phyloP scores from a whole-genome alignment of 2,888 invertebrate species.

The Gortyna flavago region DNA sequence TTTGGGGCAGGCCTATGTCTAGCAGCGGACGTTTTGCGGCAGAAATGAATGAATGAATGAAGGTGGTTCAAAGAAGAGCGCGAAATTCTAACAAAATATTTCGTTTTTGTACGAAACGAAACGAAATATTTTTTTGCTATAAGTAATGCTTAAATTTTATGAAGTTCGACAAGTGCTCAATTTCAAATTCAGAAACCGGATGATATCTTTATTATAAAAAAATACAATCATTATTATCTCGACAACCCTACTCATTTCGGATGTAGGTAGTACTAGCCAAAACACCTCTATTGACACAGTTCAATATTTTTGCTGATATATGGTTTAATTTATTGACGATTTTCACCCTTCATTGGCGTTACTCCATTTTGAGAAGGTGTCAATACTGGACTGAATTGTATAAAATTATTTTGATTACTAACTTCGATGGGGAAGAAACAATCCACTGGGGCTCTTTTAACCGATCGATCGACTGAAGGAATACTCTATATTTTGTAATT shows the following conservation, averaged over 20 bases:
- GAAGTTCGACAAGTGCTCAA: neutral
- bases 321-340: conserved; percentile 32
- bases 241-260: conserved; percentile 40
- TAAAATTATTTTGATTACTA: neutral
- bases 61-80: neutral
- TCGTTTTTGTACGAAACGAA: no score
- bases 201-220: neutral
- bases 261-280: neutral
- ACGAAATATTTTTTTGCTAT: no score
- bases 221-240: neutral
- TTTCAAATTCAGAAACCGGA: neutral
- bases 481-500: neutral
- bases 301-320: conserved; percentile 34
- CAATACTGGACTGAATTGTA: neutral
- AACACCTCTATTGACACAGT: conserved; percentile 23
- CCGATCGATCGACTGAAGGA: neutral
- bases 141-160: neutral
- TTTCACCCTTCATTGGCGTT: conserved; percentile 1
- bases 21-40: no score
- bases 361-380: conserved; percentile 12
- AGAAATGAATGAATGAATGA: neutral
- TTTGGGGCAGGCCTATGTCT: no score
- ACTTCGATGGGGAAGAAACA: neutral
- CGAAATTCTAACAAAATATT: neutral
- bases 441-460: neutral